These are phyloP conservation scores for Spinus olivaceus DNA, from an alignment of 2,797 vertebrate species.

Conservation along the genomic window DNA sequence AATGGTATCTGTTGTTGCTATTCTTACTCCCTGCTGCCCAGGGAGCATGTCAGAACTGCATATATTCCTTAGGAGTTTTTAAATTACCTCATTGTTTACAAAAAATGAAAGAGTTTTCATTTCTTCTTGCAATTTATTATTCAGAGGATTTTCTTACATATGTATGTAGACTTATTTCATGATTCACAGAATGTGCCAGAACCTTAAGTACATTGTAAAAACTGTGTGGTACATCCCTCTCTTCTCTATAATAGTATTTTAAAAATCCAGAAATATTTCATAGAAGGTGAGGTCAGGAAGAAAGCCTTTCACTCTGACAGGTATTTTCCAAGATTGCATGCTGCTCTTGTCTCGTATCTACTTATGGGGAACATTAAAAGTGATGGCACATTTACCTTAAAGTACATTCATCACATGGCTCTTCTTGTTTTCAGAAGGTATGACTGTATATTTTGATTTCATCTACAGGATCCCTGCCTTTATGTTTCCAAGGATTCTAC, in stretches of 20 bases:
- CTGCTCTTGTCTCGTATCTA: not conserved
- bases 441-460: not conserved
- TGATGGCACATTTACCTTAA: not conserved
- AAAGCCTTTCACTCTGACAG: not conserved
- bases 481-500: not conserved
- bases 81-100: not conserved
- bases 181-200: not conserved
- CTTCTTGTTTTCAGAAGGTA: not conserved
- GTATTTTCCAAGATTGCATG: slow-evolving; percentile 24
- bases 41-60: not conserved
- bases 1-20: not conserved
- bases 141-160: not conserved
- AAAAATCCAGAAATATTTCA: not conserved
- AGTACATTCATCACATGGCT: not conserved
- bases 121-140: not conserved
- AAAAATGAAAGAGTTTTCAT: not conserved
- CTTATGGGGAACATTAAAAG: slow-evolving; percentile 39
- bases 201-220: not conserved
- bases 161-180: not conserved
- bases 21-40: not conserved
- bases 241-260: not conserved
- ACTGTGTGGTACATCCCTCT: not conserved
- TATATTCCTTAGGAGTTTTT: not conserved
- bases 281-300: not conserved
- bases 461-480: not conserved